A percentile compares a stretch with the other conserved stretches of the same genome.
These are phyloP conservation scores for Varanus komodoensis DNA, from an alignment of 2,113 vertebrate species.

Conservation along the genomic window DNA sequence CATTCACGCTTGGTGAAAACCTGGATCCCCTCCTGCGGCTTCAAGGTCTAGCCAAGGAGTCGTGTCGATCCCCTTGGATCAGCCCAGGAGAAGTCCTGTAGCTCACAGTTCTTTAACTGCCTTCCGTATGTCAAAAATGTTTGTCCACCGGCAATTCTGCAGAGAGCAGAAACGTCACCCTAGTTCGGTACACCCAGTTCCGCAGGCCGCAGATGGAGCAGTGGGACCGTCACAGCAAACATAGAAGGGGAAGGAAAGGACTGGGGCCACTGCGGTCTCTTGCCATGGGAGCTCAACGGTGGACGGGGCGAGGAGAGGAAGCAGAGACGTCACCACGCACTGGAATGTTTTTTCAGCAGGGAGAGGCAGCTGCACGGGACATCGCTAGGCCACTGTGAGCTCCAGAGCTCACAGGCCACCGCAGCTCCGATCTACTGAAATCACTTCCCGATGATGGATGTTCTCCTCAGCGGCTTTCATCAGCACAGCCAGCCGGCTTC, in stretches of 20 bases:
- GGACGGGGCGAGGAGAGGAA: constrained; percentile 1
- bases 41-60: background rate
- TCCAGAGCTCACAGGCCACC: constrained; percentile 88
- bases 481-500: constrained; percentile 92
- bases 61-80: background rate
- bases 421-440: constrained; percentile 93
- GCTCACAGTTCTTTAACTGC: background rate
- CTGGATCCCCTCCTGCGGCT: background rate
- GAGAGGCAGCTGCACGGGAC: constrained; percentile 23
- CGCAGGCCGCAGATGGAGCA: constrained; percentile 43
- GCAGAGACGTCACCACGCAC: constrained; percentile 35
- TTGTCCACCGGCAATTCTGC: background rate
- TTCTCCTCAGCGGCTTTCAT: constrained; percentile 95
- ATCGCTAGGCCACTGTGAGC: constrained; percentile 16
- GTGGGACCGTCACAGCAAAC: constrained; percentile 39
- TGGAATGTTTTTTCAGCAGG: constrained; percentile 67
- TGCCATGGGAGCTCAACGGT: background rate
- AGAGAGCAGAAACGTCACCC: constrained; percentile 4
- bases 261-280: background rate
- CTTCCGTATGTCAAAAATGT: background rate
- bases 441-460: constrained; percentile 81
- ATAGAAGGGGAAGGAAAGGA: background rate
- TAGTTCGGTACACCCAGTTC: constrained; percentile 34
- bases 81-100: background rate
- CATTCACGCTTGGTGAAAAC: background rate